Conservation (phyloP, 2,797 vertebrate species). For the Danio aesculapii region DNA sequence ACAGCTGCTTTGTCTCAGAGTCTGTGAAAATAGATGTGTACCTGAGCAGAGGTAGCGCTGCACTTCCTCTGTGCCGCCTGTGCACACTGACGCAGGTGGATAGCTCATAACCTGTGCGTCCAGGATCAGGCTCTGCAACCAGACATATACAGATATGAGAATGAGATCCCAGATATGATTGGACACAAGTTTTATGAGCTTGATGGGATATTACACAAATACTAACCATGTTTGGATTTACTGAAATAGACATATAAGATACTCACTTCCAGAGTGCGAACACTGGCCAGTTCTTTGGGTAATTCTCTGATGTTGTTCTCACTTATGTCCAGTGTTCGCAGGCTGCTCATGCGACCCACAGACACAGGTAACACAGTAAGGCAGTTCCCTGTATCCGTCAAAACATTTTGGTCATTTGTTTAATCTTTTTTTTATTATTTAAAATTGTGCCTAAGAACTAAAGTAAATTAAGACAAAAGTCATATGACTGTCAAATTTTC, state of each 20-base stretch:
- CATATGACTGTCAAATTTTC: not conserved
- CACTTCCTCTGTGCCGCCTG: constrained; percentile 84
- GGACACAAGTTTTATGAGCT: not conserved
- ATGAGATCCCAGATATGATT: not conserved
- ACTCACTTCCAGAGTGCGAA: constrained; percentile 86
- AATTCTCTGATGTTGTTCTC: constrained; percentile 84
- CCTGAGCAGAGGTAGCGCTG: constrained; percentile 91
- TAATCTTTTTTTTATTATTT: not conserved
- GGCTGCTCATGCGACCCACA: constrained; percentile 79
- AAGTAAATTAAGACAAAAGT: not conserved
- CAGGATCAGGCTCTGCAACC: constrained; percentile 84
- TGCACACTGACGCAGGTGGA: constrained; percentile 84
- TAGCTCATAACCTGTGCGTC: constrained; percentile 84
- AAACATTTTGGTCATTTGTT: not conserved
- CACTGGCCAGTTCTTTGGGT: constrained; percentile 80
- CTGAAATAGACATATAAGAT: not conserved
- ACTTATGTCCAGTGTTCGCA: constrained; percentile 87
- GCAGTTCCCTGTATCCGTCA: constrained; percentile 80
- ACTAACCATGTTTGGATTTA: not conserved
- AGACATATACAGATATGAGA: constrained; percentile 41
- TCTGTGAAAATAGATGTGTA: constrained; percentile 60
- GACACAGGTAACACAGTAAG: constrained; percentile 82
- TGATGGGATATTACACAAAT: not conserved
- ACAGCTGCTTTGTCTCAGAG: not conserved
- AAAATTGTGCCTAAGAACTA: not conserved